These are phyloP conservation scores for Eriosoma lanigerum DNA, from an alignment of 1,140 invertebrate genomes.

Conservation along the genomic window DNA sequence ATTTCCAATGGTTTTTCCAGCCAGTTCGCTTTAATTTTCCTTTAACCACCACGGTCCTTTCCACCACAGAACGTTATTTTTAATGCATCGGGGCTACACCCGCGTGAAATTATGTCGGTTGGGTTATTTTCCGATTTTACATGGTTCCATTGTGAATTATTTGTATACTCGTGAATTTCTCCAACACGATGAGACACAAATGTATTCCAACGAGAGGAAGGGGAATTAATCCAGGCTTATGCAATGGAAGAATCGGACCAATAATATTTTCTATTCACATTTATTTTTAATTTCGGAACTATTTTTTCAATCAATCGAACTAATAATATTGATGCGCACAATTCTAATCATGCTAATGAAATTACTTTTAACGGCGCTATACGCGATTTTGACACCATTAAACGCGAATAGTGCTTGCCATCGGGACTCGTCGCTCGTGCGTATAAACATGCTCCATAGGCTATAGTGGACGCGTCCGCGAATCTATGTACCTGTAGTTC, in stretches of 20 bases:
- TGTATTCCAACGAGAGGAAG: constrained; percentile 51
- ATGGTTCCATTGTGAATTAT: constrained; percentile 55
- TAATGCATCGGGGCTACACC: constrained; percentile 50
- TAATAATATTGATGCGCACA: constrained; percentile 59
- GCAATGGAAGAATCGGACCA: constrained; percentile 58
- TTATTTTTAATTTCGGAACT: background rate
- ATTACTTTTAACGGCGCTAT: constrained; percentile 54
- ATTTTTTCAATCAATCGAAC: constrained; percentile 56
- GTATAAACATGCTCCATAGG: constrained; percentile 58
- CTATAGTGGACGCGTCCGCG: constrained; percentile 57
- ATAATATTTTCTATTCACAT: constrained; percentile 42
- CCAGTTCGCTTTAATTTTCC: background rate
- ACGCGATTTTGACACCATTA: constrained; percentile 54
- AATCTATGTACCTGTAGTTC: constrained; percentile 56
- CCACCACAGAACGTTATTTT: constrained; percentile 53
- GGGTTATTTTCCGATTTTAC: constrained; percentile 57
- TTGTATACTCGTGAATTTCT: constrained; percentile 56
- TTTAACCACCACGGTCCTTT: constrained; percentile 54
- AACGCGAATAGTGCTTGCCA: constrained; percentile 34
- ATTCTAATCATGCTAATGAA: constrained; percentile 61
- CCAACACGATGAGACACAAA: constrained; percentile 58
- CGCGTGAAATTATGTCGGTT: constrained; percentile 57
- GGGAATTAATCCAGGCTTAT: constrained; percentile 56
- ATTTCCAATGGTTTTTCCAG: background rate
- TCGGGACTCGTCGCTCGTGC: constrained; percentile 53